Base-by-base conservation (phyloP, 2,797 vertebrate species). In the Basileuterus tristriatus region DNA sequence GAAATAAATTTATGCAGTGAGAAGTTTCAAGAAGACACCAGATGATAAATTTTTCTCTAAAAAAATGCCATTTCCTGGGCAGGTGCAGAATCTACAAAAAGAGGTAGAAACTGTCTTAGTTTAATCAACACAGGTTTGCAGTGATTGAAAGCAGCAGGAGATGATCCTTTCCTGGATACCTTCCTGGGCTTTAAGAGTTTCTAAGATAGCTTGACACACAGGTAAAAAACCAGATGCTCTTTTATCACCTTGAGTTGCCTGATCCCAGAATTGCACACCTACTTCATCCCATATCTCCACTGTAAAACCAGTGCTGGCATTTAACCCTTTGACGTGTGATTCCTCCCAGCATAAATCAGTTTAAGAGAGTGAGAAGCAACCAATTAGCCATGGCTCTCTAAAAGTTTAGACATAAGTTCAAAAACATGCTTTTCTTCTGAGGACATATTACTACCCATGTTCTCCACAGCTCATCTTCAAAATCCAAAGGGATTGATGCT, bases 161-260 rank as follows among this genome's bases (percentile, higher is more conserved):
- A 56, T 0, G 0, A 11, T 37, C n/a, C 41, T 65, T 65, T 56
- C 22, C 22, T 0, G 0, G 0, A 14, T 15, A 46, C n/a, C 22
- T 32, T 46, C 41, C 27, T 55, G 17, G 8, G 3, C 27, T 46
- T 65, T 26, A 20, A 21, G 62, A 26, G 7, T 21, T 55, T 78
- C n/a, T 46, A 8, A 32, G 13, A 46, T 3, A 32, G 17, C n/a
- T 65, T 4, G 0, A 14, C 17, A 27, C 17, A 27, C 8, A 21
- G n/a, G 18, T 27, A 21, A 46, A 13, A 55, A 55, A 55, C 4
- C 50, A 55, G 41, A 5, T 44, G 12, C 32, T 37, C 7, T 26
- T 55, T 65, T 32, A 37, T 21, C 13, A 5, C 21, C 13, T 55
- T 78, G 24, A 55, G 17, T 21, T 5, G 5, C 22, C 27, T 0